These are phyloP conservation scores for Sphaerophoria rueppellii DNA, from an alignment of 2,888 invertebrate genomes.

Conservation along the genomic window DNA sequence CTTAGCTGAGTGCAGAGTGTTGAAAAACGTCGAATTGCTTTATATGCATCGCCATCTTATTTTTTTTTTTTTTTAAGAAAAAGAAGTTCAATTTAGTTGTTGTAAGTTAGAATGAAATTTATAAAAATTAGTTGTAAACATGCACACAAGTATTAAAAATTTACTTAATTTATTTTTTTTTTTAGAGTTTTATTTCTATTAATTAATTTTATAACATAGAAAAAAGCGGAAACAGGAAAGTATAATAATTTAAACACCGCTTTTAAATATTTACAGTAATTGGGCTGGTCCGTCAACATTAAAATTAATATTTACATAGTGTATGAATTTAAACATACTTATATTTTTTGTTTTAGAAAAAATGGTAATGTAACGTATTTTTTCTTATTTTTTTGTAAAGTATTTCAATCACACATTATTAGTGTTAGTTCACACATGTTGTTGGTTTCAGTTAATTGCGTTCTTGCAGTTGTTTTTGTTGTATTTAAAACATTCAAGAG, in stretches of 20 bases:
- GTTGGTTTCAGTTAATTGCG: conserved; percentile 41
- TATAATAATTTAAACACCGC: too few relatives aligned
- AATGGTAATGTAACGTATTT: neutral
- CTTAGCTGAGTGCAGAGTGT: conserved; percentile 81
- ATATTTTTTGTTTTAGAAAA: too few relatives aligned
- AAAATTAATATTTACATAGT: too few relatives aligned
- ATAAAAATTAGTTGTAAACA: too few relatives aligned
- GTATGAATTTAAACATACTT: too few relatives aligned
- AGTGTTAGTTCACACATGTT: neutral
- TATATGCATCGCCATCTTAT: conserved; percentile 76
- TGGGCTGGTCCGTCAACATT: too few relatives aligned
- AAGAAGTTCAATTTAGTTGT: neutral
- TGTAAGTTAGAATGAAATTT: neutral
- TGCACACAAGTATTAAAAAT: too few relatives aligned
- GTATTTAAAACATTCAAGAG: conserved; percentile 33
- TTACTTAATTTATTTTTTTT: too few relatives aligned
- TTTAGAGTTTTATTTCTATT: neutral
- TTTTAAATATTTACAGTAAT: too few relatives aligned
- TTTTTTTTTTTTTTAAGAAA: neutral
- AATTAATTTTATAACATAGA: too few relatives aligned
- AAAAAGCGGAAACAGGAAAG: too few relatives aligned
- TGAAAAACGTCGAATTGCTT: conserved; percentile 81
- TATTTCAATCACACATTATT: conserved; percentile 24
- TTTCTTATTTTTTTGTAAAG: neutral
- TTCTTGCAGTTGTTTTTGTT: too few relatives aligned